phyloP scores from a whole-genome alignment of 2,888 invertebrate species.

The Heliconius ismenius region DNA sequence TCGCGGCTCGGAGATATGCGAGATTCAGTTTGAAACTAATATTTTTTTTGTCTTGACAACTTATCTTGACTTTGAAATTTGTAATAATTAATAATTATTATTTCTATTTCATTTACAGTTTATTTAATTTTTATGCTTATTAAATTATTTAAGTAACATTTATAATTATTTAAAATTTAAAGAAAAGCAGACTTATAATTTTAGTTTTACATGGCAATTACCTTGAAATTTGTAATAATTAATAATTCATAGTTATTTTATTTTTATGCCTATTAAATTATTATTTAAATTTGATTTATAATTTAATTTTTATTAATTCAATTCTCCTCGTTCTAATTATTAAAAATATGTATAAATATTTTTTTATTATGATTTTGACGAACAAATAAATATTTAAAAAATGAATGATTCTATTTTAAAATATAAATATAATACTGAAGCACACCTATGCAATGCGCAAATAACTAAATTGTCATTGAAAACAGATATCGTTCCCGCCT shows the following conservation, averaged over 20 bases:
- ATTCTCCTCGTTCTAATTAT: no score
- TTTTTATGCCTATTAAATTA: background rate
- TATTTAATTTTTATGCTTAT: background rate
- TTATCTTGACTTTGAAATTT: background rate
- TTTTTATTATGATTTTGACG: no score
- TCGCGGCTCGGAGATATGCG: no score
- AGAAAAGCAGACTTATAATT: no score
- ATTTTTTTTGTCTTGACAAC: no score
- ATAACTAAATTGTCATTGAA: constrained; percentile 12
- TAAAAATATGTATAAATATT: no score
- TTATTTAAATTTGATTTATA: background rate
- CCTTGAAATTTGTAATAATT: background rate
- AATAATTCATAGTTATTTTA: background rate
- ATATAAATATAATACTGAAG: background rate
- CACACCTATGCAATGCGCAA: background rate
- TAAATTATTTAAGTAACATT: background rate
- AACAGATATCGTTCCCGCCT: constrained; percentile 12
- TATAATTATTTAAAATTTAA: no score
- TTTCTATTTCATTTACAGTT: background rate
- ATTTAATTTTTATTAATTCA: no score
- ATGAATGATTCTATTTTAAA: background rate
- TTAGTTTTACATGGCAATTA: background rate
- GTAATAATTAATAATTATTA: background rate
- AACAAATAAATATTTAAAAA: no score
- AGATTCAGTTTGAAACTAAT: no score